Conservation (phyloP, 2,888 invertebrate species). For the Lasioglossum zephyrum region DNA sequence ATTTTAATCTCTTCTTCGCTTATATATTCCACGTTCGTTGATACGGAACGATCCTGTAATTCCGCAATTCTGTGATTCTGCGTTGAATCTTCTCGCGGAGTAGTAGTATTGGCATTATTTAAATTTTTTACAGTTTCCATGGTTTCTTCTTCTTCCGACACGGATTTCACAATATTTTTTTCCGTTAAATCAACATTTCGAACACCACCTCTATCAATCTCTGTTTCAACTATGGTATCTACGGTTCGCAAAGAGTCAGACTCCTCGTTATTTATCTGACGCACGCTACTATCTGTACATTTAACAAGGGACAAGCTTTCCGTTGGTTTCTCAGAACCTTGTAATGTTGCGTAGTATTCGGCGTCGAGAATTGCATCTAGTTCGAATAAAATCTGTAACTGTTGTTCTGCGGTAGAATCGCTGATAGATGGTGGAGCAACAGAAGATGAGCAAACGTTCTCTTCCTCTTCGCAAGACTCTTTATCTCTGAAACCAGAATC, state of each 20-base stretch:
- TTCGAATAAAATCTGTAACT: constrained; percentile 79
- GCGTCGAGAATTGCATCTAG: constrained; percentile 82
- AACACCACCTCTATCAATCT: constrained; percentile 14
- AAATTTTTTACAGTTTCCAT: background rate
- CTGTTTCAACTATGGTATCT: constrained; percentile 29
- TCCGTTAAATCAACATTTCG: constrained; percentile 12
- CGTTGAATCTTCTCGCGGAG: background rate
- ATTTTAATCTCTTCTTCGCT: constrained; percentile 11
- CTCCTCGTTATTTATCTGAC: constrained; percentile 22
- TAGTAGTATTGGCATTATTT: background rate
- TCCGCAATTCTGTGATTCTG: background rate
- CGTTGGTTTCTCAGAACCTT: constrained; percentile 68
- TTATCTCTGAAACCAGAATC: constrained; percentile 85
- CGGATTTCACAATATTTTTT: background rate
- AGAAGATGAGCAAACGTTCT: constrained; percentile 75
- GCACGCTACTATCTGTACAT: constrained; percentile 3
- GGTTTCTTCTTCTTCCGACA: constrained; percentile 10
- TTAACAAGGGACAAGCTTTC: constrained; percentile 38
- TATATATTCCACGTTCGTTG: background rate
- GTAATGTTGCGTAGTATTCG: constrained; percentile 77
- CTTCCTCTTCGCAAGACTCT: constrained; percentile 83
- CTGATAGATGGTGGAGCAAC: constrained; percentile 48
- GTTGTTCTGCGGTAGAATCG: constrained; percentile 74
- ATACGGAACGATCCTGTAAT: background rate
- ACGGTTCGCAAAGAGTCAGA: constrained; percentile 26